phyloP scores from a whole-genome alignment of 64 coral and sea anemone species.

The Pocillopora damicornis region DNA sequence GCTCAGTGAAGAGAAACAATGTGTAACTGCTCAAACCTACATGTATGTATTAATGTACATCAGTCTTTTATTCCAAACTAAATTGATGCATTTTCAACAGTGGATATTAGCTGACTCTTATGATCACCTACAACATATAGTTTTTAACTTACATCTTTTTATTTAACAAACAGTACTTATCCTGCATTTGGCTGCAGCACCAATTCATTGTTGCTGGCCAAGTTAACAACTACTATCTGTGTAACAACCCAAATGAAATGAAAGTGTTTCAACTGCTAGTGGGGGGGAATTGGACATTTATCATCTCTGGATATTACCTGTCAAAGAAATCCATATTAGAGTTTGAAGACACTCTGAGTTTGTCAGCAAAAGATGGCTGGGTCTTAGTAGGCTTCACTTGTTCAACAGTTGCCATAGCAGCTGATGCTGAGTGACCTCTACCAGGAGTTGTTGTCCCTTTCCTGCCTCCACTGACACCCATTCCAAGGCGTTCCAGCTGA shows the following conservation, averaged over 20 bases:
- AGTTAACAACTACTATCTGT: no score
- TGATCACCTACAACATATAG: no score
- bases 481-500: constrained; percentile 87
- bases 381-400: constrained; percentile 68
- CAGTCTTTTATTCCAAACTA: no score
- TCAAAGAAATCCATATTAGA: constrained; percentile 87
- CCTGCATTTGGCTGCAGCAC: no score
- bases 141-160: no score
- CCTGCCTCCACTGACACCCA: constrained; percentile 48
- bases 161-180: no score
- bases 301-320: constrained; percentile 28
- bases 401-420: constrained; percentile 80
- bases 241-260: background rate
- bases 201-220: no score
- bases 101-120: no score
- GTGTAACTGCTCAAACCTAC: background rate
- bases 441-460: constrained; percentile 56
- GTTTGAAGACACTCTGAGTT: constrained; percentile 59
- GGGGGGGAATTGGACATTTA: background rate
- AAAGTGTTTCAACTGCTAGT: background rate
- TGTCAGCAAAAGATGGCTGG: constrained; percentile 58
- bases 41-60: background rate
- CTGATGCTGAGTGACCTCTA: constrained; percentile 92
- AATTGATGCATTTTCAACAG: background rate
- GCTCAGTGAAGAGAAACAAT: background rate